Base-by-base conservation (phyloP, 2,797 vertebrate species). In the Ispidina picta region DNA sequence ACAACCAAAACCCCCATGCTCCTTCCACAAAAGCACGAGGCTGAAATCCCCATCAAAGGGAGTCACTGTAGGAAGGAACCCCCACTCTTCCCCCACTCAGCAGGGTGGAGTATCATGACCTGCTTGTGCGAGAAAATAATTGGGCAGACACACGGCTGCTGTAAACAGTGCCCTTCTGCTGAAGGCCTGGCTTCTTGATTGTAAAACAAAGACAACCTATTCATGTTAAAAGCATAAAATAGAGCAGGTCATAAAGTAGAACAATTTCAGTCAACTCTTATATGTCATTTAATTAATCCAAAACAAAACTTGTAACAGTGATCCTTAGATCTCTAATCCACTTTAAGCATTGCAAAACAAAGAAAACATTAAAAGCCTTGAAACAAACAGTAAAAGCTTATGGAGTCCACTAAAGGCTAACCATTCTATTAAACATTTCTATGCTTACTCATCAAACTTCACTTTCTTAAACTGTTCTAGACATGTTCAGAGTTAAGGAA, bases 271-370 rank as follows among this genome's bases (percentile, higher is more conserved):
- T 88, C 82, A 88, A 90, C 33, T 80, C 52, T 89, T 81, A 55
- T 43, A 64, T 73, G 43, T 86, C 3, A 11, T 86, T 94, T 89
- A 72, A 64, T 56, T 92, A 95, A 94, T 86, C 84, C 69, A 90
- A 90, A 95, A 48, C 59, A 88, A 94, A 96, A 93, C 84, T 83
- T 91, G 23, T 83, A 93, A 88, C 76, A 86, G 73, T 82, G 46
- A 91, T 92, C 79, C 91, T 96, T 70, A 82, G 64, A 92, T 71
- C 85, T 56, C 76, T 95, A 92, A 94, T 93, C 88, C 31, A 89
- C 55, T 96, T 95, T 80, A 93, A 95, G 73, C n/a, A 90, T 31
- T 93, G 78, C 74, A 86, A 95, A 94, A 87, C 73, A 92, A 96
- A 96, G 52, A 90, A 91, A 95, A 95, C 46, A 89, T 91, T 92